Conservation (phyloP, 2,888 invertebrate species). For the Marasmarcha lunaedactyla region DNA sequence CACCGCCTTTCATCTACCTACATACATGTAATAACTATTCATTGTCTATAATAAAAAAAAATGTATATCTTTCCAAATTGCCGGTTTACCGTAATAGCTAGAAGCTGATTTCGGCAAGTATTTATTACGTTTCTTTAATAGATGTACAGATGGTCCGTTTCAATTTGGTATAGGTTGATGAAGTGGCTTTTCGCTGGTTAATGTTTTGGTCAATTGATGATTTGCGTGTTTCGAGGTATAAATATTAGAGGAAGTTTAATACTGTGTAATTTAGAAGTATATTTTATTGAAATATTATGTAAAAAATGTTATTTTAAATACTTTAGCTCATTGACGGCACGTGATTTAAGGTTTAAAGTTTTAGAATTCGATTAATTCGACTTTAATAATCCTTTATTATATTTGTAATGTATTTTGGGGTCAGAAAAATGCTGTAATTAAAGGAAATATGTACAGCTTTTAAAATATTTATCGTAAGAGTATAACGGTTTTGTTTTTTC, state of each 20-base stretch:
- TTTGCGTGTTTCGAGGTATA: background rate
- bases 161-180: constrained; percentile 1
- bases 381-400: too few species aligned
- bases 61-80: constrained; percentile 32
- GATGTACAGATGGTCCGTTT: constrained; percentile 15
- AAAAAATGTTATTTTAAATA: too few species aligned
- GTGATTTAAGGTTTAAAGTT: too few species aligned
- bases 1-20: constrained; percentile 42
- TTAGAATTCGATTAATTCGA: too few species aligned
- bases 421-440: too few species aligned
- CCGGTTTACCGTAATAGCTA: constrained; percentile 45
- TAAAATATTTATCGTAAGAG: too few species aligned
- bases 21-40: constrained; percentile 42
- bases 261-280: too few species aligned
- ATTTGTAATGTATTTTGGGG: too few species aligned
- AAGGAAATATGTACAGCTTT: too few species aligned
- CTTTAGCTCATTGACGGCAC: too few species aligned
- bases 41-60: constrained; percentile 43
- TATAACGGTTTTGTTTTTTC: too few species aligned
- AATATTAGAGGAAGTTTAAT: background rate
- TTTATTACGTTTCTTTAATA: constrained; percentile 32
- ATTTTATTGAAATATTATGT: too few species aligned
- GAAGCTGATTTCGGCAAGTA: constrained; percentile 34
- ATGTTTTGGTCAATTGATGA: constrained; percentile 2
- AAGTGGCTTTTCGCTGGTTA: constrained; percentile 5